Conservation (phyloP, 2,113 vertebrate genomes). For the Chitala chitala region DNA sequence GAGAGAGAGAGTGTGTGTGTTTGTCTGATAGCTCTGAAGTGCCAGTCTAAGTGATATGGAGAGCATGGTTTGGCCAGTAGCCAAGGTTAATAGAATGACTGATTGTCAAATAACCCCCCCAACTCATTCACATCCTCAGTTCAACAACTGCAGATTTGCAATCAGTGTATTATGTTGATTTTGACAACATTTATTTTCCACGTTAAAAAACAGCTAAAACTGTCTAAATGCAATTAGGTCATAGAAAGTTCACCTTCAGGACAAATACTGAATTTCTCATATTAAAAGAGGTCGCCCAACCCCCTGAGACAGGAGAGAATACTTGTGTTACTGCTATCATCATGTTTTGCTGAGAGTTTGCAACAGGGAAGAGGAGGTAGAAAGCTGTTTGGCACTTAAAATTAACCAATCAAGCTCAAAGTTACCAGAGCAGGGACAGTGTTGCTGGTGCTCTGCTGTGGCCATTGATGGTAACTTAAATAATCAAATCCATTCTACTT, state of each 20-base stretch:
- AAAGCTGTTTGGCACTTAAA: background rate
- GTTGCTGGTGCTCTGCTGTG: background rate
- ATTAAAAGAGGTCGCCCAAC: no score
- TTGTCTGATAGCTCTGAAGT: background rate
- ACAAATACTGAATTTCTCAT: no score
- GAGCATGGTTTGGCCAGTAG: conserved; percentile 49
- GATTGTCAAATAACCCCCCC: conserved; percentile 56
- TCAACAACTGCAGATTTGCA: conserved; percentile 39
- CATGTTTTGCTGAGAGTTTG: background rate
- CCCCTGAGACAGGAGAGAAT: no score
- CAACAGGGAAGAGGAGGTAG: background rate
- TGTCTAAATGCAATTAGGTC: background rate
- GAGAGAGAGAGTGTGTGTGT: background rate
- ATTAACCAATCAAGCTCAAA: background rate
- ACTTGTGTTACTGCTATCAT: no score
- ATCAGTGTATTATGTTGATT: conserved; percentile 48
- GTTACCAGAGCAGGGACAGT: background rate
- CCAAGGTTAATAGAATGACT: conserved; percentile 56
- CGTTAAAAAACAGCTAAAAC: background rate
- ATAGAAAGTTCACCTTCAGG: no score
- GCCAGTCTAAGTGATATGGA: background rate
- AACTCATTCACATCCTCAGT: conserved; percentile 14
- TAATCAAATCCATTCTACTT: no score
- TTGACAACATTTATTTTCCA: conserved; percentile 21
- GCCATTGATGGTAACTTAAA: no score